Base-by-base conservation (phyloP, 2,888 invertebrate genomes). In the Ypsolopha sequella region DNA sequence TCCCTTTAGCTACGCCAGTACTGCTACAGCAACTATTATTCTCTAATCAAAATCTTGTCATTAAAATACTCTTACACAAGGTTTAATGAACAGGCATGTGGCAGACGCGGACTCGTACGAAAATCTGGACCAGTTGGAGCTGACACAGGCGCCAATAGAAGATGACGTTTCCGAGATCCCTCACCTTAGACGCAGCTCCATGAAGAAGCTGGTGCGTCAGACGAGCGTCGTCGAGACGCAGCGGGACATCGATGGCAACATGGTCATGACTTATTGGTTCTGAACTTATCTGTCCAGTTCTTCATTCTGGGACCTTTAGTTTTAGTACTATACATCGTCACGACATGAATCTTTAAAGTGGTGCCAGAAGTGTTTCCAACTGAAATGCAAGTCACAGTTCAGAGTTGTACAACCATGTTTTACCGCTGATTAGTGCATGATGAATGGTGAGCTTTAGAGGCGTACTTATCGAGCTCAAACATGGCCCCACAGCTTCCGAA, bases 181-280 rank as follows among this genome's bases (percentile, higher is more conserved):
- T 10, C 52, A 63, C 36, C 64, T 70, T 47, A 66, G 90, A 51
- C 80, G 89, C 35, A 80, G 75, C 55, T 92, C 92, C 0, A 90
- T 92, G 88, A 89, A 90, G 43, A 89, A 91, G 63, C 76, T 96
- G 38, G 92, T 92, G 8, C 89, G 94, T 7, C 95, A 95, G 73
- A 88, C 91, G 51, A 95, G 95, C 73, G 88, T 91, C 9, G 90
- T 95, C 88, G 95, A 95, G 63, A 95, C 95, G 1, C 95, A 95
- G 56, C 89, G 92, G 54, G 91, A 93, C 60, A 87, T 90, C 1
- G 92, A 94, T 64, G 95, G 95, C 10, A 91, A 91, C 50, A 92
- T 95, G 75, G 94, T 92, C 71, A 91, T 95, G 88, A 94, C 95
- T 0, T 95, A 95, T 74, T 95, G 95, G 95, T 95, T 95, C 79